Evolutionary conservation across 2,113 vertebrate genomes (phyloP).

Genomic region (Hemichromis elongatus): DNA sequence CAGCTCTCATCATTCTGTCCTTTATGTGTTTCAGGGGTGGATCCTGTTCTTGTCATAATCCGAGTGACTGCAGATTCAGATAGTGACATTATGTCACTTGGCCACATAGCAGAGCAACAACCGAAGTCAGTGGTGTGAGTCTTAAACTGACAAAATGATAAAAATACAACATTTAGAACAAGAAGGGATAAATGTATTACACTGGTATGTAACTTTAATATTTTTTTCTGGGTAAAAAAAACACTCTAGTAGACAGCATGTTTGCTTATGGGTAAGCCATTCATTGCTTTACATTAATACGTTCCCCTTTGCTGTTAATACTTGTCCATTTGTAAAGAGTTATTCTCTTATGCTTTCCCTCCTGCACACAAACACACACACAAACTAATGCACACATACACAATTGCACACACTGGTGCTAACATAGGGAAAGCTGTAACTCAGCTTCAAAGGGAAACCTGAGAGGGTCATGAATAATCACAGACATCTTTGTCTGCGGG

Average conservation of each 20-base stretch:
- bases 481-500: slow-evolving; percentile 74
- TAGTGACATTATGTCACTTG: neutral
- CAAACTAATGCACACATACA: neutral
- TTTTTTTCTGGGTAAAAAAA: neutral
- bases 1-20: slow-evolving; percentile 1
- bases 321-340: neutral
- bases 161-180: neutral
- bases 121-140: neutral
- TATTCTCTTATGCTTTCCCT: neutral
- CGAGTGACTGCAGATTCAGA: neutral
- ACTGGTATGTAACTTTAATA: neutral
- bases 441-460: slow-evolving; percentile 79
- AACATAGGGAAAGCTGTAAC: slow-evolving; percentile 76
- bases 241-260: neutral
- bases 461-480: slow-evolving; percentile 80
- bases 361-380: neutral
- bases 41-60: slow-evolving; percentile 7
- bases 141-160: neutral
- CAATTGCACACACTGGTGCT: slow-evolving; percentile 28
- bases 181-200: neutral
- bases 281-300: neutral
- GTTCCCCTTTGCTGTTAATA: neutral
- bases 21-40: slow-evolving; percentile 5
- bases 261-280: neutral
- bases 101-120: neutral